Evolutionary conservation across 1,140 invertebrate genomes (phyloP), one percentile per base, ranked within the genome.

Genomic region (Drosophila parabipectinata): DNA sequence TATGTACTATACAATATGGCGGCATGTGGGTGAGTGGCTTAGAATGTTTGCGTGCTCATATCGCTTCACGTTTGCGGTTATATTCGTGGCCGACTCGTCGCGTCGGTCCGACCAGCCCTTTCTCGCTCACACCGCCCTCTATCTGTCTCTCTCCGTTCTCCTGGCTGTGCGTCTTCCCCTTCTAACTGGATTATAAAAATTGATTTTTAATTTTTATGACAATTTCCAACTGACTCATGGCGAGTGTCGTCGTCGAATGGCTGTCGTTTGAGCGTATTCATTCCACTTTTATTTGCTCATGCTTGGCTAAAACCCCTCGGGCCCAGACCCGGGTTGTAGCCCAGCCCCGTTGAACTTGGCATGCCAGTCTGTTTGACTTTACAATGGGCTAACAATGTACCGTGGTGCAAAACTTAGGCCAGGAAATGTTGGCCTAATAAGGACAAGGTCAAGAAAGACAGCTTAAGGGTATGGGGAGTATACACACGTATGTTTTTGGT

Each of bases 121-220:
- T 44, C 39, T 5, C 12, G n/a, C 6, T 41, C 39, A 10, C 39
- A 41, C 28, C 30, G 5, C 41, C 47, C 44, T 56, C 41, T 30
- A 34, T 74, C 44, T 34, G 28, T 41, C 64, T 39, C 15, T 60
- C 28, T 63, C 12, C 9, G 10, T 34, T 39, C 53, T 45, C 32
- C 57, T 45, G 39, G 56, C 68, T 15, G 47, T 48, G 44, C 56
- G 57, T 68, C 54, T 39, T 41, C 45, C 71, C 68, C 74, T 56
- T 72, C 82, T 90, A 90, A 90, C 77, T 84, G 88, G 88, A 90
- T 90, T 90, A 90, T 83, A 90, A 90, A 90, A 88, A 90, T 90
- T 90, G 88, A 90, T 90, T 90, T 90, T 90, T 90, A 90, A 90
- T 89, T 89, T 90, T 90, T 90, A 89, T 90, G 88, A 90, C 88